Base-by-base conservation (phyloP, 2,888 invertebrate species). In the Eledona agricola region DNA sequence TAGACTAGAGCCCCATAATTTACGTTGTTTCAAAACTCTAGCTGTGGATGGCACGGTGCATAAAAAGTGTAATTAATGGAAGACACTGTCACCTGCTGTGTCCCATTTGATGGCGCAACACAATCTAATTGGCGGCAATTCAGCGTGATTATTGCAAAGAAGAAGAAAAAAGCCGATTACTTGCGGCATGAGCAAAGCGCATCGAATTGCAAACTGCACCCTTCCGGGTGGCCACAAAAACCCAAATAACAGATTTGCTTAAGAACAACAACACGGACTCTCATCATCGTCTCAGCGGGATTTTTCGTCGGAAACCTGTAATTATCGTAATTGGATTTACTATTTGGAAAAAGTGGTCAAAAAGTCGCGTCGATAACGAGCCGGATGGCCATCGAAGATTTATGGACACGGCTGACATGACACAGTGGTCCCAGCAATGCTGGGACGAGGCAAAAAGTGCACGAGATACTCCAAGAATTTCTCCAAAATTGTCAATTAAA, bases 361-460 rank as follows among this genome's bases (percentile, higher is more conserved):
- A 20, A 42, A 29, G 42, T 42, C 42, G 42, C 42, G 13, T 25
- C 15, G 20, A 11, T 34, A 34, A 34, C 34, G 16, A 38, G 25
- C 37, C 26, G 38, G 23, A 28, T 42, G 42, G 42, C 19, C 42
- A 29, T 28, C 15, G 29, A 25, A 26, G 42, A 42, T 42, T 42
- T 42, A 42, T 42, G 29, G 25, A 42, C 42, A 15, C 12, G 26
- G 7, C 10, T 42, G 42, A 42, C 42, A 42, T 42, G 42, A 42
- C 29, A 28, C 28, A 28, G 42, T 42, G 42, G 42, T 42, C 29
- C 12, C n/a, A 42, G 17, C 29, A 28, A 42, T 42, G 42, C 12
- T 19, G 28, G 12, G 17, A 5, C 25, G 25, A 3, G 11, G 15
- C 25, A 38, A 42, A 42, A 42, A 28, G 7, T 29, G 13, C 3